Evolutionary conservation across 1,140 invertebrate genomes (phyloP), one percentile per base, ranked within the genome.

Genomic region (Zaprionus nigranus): DNA sequence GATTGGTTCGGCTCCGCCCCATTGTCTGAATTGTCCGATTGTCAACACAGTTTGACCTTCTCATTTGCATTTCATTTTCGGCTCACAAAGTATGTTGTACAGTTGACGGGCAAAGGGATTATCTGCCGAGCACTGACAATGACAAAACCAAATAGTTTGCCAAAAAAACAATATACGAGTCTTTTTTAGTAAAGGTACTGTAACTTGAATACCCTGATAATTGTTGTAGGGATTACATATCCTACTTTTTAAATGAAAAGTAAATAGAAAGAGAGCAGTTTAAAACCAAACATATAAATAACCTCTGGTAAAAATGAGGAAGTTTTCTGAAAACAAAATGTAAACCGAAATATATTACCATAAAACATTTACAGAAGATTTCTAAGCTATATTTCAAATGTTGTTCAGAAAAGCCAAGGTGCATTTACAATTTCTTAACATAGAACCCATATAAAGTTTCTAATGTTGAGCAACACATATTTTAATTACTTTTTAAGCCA

Each of bases 1-100:
- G 3, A 54, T 62, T 81, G 67, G 57, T 59, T 38, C 46, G 24
- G 57, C 49, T 46, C 28, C 68, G 75, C 24, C 75, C 79, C 64
- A 75, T 75, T 76, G 53, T 70, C 30, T 26, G 22, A 46, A 58
- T 82, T 82, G 64, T 82, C 58, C 56, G 38, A 75, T 61, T 82
- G 75, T 78, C 79, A 74, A 74, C 79, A 64, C 64, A 69, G 67
- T 62, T 61, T 80, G 72, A 80, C 78, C 78, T 75, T 72, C 65
- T 75, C 56, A 69, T 51, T 64, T 58, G 22, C 63, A 46, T 80
- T 51, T 68, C 38, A 28, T 17, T 58, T 24, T 40, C 46, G n/a
- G 30, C 24, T 26, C 5, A 60, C 2, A 5, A 2, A 17, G 20
- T 28, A 3, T 9, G 15, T 43, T 43, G 40, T 3, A 60, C 20